A percentile compares a stretch with the other conserved stretches of the same genome.
These are phyloP conservation scores for Pinctada fucata DNA, from an alignment of 2,888 invertebrate genomes.

Conservation along the genomic window DNA sequence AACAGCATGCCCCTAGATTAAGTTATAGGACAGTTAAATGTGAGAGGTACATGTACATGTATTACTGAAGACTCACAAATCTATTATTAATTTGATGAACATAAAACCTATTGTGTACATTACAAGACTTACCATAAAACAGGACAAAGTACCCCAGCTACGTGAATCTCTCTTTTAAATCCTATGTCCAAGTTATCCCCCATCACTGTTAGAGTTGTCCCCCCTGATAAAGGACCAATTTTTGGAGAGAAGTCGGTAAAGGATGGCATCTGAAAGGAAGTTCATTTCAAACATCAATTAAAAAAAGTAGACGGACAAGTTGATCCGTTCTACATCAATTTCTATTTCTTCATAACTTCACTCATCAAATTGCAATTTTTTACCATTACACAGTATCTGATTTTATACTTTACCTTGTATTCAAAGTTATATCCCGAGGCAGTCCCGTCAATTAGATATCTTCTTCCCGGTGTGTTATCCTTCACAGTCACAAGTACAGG, in stretches of 20 bases:
- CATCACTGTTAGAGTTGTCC: constrained; percentile 71
- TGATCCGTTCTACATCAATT: too few species aligned
- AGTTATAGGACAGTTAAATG: too few species aligned
- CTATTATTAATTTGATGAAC: too few species aligned
- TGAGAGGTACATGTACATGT: too few species aligned
- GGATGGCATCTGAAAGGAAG: constrained; percentile 14
- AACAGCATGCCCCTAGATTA: too few species aligned
- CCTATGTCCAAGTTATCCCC: constrained; percentile 73
- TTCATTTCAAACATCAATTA: not conserved
- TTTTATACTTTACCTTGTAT: constrained; percentile 3
- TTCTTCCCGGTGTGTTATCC: not conserved
- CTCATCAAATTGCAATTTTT: too few species aligned
- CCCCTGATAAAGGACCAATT: constrained; percentile 76
- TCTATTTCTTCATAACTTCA: too few species aligned
- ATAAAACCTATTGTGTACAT: too few species aligned
- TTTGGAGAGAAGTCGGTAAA: constrained; percentile 24
- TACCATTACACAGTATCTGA: too few species aligned
- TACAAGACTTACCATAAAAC: constrained; percentile 38
- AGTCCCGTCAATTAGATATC: constrained; percentile 22
- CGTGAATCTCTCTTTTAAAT: constrained; percentile 47
- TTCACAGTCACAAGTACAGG: not conserved
- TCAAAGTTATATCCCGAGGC: constrained; percentile 2
- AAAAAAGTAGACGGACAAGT: too few species aligned
- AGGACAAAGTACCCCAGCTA: constrained; percentile 47
- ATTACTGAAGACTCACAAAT: too few species aligned